Evolutionary conservation across 1,140 invertebrate species (phyloP).

Genomic region (Lucilia sericata): DNA sequence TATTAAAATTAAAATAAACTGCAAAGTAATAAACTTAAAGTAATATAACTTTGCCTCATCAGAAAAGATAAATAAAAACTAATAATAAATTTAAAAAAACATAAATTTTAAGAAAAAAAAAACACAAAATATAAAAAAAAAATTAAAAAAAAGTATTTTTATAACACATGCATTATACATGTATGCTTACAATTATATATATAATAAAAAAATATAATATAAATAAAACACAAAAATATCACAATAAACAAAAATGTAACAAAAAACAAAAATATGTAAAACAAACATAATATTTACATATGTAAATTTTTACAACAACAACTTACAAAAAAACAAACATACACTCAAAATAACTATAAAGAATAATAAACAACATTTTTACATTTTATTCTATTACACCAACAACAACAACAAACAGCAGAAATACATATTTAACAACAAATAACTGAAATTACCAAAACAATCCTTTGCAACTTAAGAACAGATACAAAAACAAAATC

Average conservation of each 20-base stretch:
- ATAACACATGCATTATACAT: conserved; percentile 68
- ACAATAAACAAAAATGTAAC: conserved; percentile 32
- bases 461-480: not conserved
- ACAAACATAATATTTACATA: conserved; percentile 36
- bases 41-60: conserved; percentile 40
- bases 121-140: conserved; percentile 32
- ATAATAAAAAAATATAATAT: conserved; percentile 34
- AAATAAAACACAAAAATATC: conserved; percentile 35
- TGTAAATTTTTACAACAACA: conserved; percentile 41
- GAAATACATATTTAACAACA: not conserved
- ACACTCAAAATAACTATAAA: not conserved
- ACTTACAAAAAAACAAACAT: not conserved
- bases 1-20: not conserved
- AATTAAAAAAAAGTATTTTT: conserved; percentile 65
- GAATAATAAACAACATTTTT: not conserved
- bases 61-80: not conserved
- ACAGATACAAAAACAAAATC: not conserved
- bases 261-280: conserved; percentile 25
- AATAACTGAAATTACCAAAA: not conserved
- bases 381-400: not conserved
- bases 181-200: conserved; percentile 57
- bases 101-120: conserved; percentile 44
- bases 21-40: conserved; percentile 36
- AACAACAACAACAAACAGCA: not conserved
- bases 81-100: conserved; percentile 41